Conservation (phyloP, 2,888 invertebrate genomes). For the Caradrina kadenii region DNA sequence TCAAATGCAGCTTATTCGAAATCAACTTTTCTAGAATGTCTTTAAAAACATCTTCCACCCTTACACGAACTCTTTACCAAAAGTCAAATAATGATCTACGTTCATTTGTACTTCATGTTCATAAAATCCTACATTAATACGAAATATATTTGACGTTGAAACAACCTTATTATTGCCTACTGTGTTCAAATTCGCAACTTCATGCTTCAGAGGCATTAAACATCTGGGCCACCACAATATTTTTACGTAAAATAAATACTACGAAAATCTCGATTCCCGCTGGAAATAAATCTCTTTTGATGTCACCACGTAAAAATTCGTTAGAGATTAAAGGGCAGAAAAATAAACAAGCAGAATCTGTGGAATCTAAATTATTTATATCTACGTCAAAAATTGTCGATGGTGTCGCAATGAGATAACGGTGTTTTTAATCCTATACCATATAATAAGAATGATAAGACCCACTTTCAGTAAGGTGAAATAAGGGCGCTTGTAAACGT, state of each 20-base stretch:
- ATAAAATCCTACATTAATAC: background rate
- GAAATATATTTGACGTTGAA: background rate
- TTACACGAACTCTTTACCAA: no score
- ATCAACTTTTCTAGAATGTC: background rate
- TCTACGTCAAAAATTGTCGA: constrained; percentile 45
- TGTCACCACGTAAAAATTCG: constrained; percentile 50
- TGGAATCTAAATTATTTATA: constrained; percentile 51
- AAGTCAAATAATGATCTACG: no score
- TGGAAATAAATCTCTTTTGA: constrained; percentile 50
- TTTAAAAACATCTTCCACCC: no score
- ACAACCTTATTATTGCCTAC: background rate
- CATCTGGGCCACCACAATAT: constrained; percentile 16
- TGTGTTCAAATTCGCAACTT: constrained; percentile 16
- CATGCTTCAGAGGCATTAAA: constrained; percentile 17
- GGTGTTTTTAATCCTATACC: constrained; percentile 27
- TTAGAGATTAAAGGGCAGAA: constrained; percentile 60
- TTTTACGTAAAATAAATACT: constrained; percentile 50
- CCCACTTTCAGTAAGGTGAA: background rate
- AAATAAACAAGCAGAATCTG: constrained; percentile 54
- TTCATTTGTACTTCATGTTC: background rate
- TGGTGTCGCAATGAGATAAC: constrained; percentile 59
- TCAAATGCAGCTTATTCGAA: no score
- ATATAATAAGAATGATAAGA: constrained; percentile 19
- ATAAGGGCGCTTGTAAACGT: background rate
- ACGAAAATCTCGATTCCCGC: constrained; percentile 37